These are phyloP conservation scores for Mormyrops attenuatus DNA, from an alignment of 2,797 vertebrate species.

Conservation along the genomic window DNA sequence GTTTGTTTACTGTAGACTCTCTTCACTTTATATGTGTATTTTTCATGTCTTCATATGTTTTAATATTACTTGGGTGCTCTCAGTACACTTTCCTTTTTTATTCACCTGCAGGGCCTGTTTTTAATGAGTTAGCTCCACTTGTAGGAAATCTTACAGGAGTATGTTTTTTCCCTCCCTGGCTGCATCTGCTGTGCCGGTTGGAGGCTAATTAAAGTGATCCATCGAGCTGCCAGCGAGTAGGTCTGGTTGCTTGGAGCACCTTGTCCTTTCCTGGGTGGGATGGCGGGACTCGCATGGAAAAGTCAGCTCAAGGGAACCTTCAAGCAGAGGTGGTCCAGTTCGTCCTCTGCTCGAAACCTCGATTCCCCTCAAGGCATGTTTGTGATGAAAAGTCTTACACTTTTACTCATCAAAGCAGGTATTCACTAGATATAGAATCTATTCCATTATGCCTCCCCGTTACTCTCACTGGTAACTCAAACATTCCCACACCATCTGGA, in stretches of 20 bases:
- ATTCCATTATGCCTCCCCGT: neutral
- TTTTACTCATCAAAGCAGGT: neutral
- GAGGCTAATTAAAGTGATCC: slow-evolving; percentile 15
- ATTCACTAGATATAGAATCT: neutral
- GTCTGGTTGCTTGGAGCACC: neutral
- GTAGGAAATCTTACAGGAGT: neutral
- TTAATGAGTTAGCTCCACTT: neutral
- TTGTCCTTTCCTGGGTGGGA: neutral
- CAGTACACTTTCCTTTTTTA: neutral
- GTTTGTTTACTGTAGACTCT: neutral
- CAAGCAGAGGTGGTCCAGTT: neutral
- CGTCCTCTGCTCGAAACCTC: neutral
- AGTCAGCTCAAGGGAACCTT: neutral
- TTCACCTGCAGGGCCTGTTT: neutral
- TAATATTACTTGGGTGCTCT: neutral
- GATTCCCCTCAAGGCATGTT: neutral
- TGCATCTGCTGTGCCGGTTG: neutral
- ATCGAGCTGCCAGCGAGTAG: neutral
- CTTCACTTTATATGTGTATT: neutral
- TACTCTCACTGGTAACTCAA: neutral
- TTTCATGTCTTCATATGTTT: neutral
- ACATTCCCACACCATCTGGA: neutral
- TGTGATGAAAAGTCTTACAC: neutral
- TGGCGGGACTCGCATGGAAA: neutral
- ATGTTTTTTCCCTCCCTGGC: neutral